Evolutionary conservation across 37 sponge, comb jelly and placozoan genomes (phyloP).

Genomic region (Dysidea cf. avara): DNA sequence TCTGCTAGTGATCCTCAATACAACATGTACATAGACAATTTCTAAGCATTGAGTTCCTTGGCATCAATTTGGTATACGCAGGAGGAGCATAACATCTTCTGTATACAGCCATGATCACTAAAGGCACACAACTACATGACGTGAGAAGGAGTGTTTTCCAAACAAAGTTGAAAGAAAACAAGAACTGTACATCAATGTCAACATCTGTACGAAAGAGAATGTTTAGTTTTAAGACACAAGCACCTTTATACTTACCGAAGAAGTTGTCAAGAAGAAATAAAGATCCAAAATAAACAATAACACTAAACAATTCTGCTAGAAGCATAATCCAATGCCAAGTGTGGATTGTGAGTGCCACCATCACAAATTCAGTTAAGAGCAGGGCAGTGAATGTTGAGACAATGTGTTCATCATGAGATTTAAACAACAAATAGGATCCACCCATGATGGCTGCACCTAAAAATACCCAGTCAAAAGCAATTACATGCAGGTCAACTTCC

Average conservation of each 20-base stretch:
- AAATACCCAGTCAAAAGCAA: background rate
- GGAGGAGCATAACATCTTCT: conserved; percentile 80
- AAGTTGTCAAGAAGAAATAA: conserved; percentile 73
- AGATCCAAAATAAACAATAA: conserved; percentile 73
- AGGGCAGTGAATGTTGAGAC: conserved; percentile 94
- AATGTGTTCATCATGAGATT: conserved; percentile 81
- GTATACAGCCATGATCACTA: conserved; percentile 68
- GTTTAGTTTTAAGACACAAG: background rate
- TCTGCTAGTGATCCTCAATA: too few relatives aligned
- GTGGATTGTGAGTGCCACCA: conserved; percentile 91
- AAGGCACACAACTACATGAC: conserved; percentile 76
- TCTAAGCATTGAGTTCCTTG: conserved; percentile 68
- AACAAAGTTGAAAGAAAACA: conserved; percentile 69
- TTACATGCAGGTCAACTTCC: background rate
- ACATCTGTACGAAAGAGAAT: conserved; percentile 37
- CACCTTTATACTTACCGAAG: conserved; percentile 63
- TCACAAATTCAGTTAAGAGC: conserved; percentile 87
- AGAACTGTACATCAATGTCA: too few relatives aligned
- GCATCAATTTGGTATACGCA: conserved; percentile 84
- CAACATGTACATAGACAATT: too few relatives aligned
- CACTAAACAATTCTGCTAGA: conserved; percentile 71
- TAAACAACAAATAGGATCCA: conserved; percentile 73
- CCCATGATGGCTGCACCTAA: conserved; percentile 80
- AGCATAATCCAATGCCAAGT: conserved; percentile 95
- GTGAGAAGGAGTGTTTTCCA: conserved; percentile 84